These are phyloP conservation scores for Patella depressa DNA, from an alignment of 2,888 invertebrate genomes.

Conservation along the genomic window DNA sequence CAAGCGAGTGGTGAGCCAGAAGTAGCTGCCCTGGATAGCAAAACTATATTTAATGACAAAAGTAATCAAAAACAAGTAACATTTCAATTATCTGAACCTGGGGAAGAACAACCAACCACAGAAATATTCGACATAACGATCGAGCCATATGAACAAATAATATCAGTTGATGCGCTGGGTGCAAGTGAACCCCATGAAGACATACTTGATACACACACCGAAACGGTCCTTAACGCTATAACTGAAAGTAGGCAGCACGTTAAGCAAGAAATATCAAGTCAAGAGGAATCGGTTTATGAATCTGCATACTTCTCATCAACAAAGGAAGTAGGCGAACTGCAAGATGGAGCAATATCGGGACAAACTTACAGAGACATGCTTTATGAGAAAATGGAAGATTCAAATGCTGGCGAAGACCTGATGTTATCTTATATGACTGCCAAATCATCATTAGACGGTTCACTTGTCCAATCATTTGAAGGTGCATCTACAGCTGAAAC, in stretches of 20 bases:
- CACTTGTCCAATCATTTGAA: constrained; percentile 6
- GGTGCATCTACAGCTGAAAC: not conserved
- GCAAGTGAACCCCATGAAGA: constrained; percentile 63
- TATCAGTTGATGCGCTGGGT: not conserved
- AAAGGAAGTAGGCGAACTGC: not conserved
- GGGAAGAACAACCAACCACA: not conserved
- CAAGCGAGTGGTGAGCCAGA: constrained; percentile 27
- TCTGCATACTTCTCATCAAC: not conserved
- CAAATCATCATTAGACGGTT: constrained; percentile 31
- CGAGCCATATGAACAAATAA: constrained; percentile 17
- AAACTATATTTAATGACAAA: constrained; percentile 16
- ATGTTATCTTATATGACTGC: constrained; percentile 40
- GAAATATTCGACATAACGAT: not conserved
- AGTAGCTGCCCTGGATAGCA: constrained; percentile 17
- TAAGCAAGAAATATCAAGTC: constrained; percentile 46
- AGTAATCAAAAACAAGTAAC: constrained; percentile 26
- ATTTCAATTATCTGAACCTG: constrained; percentile 27
- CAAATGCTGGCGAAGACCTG: constrained; percentile 22
- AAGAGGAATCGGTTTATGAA: constrained; percentile 35
- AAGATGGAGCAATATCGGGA: not conserved
- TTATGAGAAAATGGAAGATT: constrained; percentile 23
- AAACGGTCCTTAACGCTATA: constrained; percentile 62
- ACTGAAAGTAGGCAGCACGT: constrained; percentile 42
- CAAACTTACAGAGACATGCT: constrained; percentile 24
- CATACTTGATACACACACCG: constrained; percentile 60